Evolutionary conservation across 2,113 vertebrate species (phyloP), one percentile per base, ranked within the genome.

Genomic region (Argyrosomus japonicus): DNA sequence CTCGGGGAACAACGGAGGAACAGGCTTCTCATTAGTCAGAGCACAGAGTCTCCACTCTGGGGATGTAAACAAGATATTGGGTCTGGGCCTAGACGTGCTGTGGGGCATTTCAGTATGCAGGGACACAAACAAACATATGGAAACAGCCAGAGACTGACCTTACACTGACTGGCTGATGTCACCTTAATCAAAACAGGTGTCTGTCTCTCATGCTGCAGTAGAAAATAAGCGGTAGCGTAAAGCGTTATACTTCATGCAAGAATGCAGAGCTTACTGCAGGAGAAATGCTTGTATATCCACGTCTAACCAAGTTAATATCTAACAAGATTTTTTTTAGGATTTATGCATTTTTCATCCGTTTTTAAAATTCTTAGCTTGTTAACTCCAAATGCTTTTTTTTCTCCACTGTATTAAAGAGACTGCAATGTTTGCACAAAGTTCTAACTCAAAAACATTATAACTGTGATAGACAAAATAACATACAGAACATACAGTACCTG

Each of bases 21-120:
- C 58, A 45, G 58, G 77, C 13, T 27, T 78, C 61, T 74, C 27
- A 2, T 77, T 71, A 85, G 75, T 76, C 75, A 82, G 72, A 86
- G 56, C 27, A 53, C 71, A 74, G 67, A 72, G 51, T 45, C 65
- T 86, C 48, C 27, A 68, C 73, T 60, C 76, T 48, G 68, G 72
- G 68, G 85, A 83, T 0, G 10, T 85, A 88, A 88, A 87, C 74
- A 90, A 68, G 67, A 71, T 77, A 69, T 72, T 85, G 80, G 84
- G 47, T 14, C 63, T 32, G 60, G 62, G 79, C 64, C 71, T 13
- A 40, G 63, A 75, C 2, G 17, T 50, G 57, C 64, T n/a, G 10
- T 53, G 57, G 67, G 25, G 62, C 65, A 32, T 72, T 65, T 79
- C 25, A 6, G 63, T 57, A 21, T 78, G 73, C 54, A 73, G 50